These are phyloP conservation scores for Platyscapa corneri DNA, from an alignment of 1,140 invertebrate genomes.

Conservation along the genomic window DNA sequence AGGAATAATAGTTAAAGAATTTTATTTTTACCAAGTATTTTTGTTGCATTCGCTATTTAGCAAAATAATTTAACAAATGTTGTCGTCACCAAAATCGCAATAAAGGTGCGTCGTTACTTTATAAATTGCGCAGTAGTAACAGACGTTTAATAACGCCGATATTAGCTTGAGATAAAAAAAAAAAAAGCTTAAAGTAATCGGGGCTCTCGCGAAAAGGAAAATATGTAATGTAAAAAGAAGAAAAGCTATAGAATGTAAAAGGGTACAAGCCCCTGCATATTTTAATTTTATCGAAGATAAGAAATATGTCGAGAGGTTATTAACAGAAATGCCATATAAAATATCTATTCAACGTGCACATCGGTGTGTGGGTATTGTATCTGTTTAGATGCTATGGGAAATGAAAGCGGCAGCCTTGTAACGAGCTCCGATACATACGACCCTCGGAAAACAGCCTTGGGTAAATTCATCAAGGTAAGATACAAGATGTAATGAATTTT, in stretches of 20 bases:
- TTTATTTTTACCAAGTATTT: too few relatives aligned
- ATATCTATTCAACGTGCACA: background rate
- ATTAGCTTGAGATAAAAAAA: too few relatives aligned
- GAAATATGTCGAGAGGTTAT: background rate
- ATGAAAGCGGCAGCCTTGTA: slow-evolving; percentile 12
- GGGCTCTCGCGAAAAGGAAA: too few relatives aligned
- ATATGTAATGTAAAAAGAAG: too few relatives aligned
- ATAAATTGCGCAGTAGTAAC: too few relatives aligned
- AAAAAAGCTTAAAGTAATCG: too few relatives aligned
- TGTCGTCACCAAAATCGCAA: too few relatives aligned
- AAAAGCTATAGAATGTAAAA: background rate
- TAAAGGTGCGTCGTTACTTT: too few relatives aligned
- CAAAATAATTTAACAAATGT: background rate
- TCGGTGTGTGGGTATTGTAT: background rate
- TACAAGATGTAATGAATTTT: slow-evolving; percentile 26
- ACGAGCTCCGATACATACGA: background rate
- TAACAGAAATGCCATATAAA: background rate
- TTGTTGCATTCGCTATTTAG: too few relatives aligned
- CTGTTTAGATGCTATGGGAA: background rate
- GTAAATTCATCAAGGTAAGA: slow-evolving; percentile 31
- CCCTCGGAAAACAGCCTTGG: slow-evolving; percentile 4
- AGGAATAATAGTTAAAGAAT: too few relatives aligned
- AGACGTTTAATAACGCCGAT: too few relatives aligned
- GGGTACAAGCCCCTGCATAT: background rate
- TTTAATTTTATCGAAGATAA: background rate